Conservation (phyloP, 1,140 invertebrate genomes). For the Palaemon carinicauda region DNA sequence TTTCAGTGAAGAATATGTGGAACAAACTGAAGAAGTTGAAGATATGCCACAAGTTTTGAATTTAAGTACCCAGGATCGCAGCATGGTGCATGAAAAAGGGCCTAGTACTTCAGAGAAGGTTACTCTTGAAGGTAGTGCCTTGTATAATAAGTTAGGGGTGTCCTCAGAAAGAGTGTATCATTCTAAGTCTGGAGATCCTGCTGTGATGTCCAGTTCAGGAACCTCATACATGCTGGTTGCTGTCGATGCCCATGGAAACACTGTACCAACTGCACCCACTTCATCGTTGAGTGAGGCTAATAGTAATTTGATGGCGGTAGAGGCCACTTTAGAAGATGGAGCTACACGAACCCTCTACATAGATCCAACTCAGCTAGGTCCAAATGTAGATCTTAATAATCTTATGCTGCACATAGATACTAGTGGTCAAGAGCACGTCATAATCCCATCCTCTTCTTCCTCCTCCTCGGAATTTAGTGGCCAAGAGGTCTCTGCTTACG, state of each 20-base stretch:
- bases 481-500: background rate
- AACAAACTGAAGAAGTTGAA: background rate
- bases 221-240: slow-evolving; percentile 59
- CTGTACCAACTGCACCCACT: slow-evolving; percentile 56
- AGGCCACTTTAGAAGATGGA: slow-evolving; percentile 59
- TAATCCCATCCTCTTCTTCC: slow-evolving; percentile 55
- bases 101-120: slow-evolving; percentile 6
- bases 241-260: slow-evolving; percentile 59
- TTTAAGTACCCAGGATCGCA: background rate
- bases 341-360: slow-evolving; percentile 58
- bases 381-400: slow-evolving; percentile 59
- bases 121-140: background rate
- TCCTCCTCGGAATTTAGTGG: slow-evolving; percentile 16
- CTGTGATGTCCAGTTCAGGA: slow-evolving; percentile 39
- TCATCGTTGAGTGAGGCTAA: slow-evolving; percentile 46
- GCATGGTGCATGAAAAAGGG: background rate
- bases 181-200: background rate
- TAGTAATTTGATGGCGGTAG: slow-evolving; percentile 52
- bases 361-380: slow-evolving; percentile 56
- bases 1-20: background rate
- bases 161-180: background rate
- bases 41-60: background rate
- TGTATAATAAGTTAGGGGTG: background rate
- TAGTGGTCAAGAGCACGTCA: slow-evolving; percentile 57
- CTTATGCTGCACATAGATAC: slow-evolving; percentile 58